phyloP scores from a whole-genome alignment of 2,797 vertebrate species.

The Merluccius polli region DNA sequence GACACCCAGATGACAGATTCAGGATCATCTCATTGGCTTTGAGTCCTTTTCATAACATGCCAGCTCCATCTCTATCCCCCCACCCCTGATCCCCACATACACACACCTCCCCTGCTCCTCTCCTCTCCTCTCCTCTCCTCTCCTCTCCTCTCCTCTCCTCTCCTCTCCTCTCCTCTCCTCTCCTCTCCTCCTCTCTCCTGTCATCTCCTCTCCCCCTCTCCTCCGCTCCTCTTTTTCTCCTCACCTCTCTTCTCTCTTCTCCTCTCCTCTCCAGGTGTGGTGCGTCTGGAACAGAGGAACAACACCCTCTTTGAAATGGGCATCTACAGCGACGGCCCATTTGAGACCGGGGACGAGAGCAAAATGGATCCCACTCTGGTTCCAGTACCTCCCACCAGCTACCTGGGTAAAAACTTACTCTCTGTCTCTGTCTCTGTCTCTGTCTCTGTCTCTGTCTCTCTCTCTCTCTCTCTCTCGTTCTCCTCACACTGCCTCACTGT shows the following conservation, averaged over 20 bases:
- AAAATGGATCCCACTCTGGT: constrained; percentile 72
- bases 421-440: neutral
- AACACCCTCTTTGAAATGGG: constrained; percentile 74
- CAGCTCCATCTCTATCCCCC: neutral
- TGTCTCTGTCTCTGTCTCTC: neutral
- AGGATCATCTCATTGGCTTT: constrained; percentile 17
- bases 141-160: neutral
- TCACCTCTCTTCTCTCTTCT: neutral
- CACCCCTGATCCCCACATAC: neutral
- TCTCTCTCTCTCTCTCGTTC: neutral
- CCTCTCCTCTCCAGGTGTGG: constrained; percentile 76
- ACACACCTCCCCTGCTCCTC: no score
- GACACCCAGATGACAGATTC: constrained; percentile 1
- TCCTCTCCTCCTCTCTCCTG: neutral
- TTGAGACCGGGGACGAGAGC: constrained; percentile 85
- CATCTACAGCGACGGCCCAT: constrained; percentile 87
- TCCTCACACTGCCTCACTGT: no score
- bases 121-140: neutral
- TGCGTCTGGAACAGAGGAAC: constrained; percentile 90
- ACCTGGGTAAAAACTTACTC: constrained; percentile 78
- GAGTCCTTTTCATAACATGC: constrained; percentile 2
- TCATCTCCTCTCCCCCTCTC: neutral
- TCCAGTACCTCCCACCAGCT: constrained; percentile 90
- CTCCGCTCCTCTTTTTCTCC: neutral
- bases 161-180: neutral